Evolutionary conservation across 2,888 invertebrate genomes (phyloP).

Genomic region (Leptothorax acervorum): DNA sequence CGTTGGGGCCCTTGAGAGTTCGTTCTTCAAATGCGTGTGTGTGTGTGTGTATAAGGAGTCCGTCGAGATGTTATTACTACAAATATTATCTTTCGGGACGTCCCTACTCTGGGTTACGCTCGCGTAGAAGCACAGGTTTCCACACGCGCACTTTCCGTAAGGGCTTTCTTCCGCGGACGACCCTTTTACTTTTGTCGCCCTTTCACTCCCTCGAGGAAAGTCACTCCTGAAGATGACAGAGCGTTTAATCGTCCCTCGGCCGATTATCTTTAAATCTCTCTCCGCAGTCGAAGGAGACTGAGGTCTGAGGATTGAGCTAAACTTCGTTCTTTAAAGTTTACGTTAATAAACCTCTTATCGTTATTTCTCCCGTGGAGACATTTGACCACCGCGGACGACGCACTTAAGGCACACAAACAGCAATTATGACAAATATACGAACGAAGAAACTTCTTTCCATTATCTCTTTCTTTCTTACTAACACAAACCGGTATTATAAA

Average conservation of each 20-base stretch:
- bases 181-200: conserved; percentile 27
- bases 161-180: conserved; percentile 21
- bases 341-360: conserved; percentile 11
- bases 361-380: neutral
- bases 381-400: neutral
- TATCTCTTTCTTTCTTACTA: neutral
- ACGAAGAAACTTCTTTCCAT: neutral
- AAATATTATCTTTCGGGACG: conserved; percentile 72
- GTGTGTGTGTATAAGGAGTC: conserved; percentile 54
- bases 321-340: conserved; percentile 1
- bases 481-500: conserved; percentile 40
- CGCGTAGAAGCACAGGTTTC: conserved; percentile 39
- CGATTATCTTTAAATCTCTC: conserved; percentile 17
- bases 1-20: conserved; percentile 51
- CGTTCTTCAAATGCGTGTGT: conserved; percentile 58
- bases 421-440: conserved; percentile 15
- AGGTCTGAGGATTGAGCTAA: neutral
- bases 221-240: conserved; percentile 12
- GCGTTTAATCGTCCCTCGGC: neutral
- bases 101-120: conserved; percentile 39
- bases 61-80: conserved; percentile 73
- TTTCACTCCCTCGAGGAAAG: conserved; percentile 32
- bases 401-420: neutral
- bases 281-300: neutral
- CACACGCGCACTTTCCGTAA: conserved; percentile 4